Base-by-base conservation (phyloP, 2,113 vertebrate genomes). In the Albula goreensis region DNA sequence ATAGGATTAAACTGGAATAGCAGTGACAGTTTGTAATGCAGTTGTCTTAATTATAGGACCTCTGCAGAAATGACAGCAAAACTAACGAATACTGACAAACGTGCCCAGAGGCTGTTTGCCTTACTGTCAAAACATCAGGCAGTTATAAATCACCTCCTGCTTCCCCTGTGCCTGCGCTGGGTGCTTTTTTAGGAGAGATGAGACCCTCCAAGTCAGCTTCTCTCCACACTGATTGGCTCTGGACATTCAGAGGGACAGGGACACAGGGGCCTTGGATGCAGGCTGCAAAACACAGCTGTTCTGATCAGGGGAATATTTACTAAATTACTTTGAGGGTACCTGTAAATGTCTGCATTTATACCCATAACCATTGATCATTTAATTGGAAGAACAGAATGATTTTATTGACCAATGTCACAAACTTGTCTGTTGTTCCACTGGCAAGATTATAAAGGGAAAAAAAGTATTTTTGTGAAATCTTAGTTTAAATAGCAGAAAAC, bases 1-100 rank as follows among this genome's bases (percentile, higher is more conserved):
- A 93, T 79, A 90, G 89, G 78, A 83, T 94, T 89, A 93, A 94
- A 93, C 90, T 92, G 93, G 94, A 95, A 96, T 74, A 94, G 70
- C 53, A 19, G 74, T 78, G 86, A 78, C 81, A 80, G 74, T 52
- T 9, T 57, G 51, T 95, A 89, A 85, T 94, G 53, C 86, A 94
- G 93, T 93, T 93, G 91, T 94, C 94, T 95, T 95, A 96, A 96
- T 95, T 95, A 94, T 93, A 93, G 89, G 92, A 92, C 94, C 95
- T 95, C 92, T 90, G 93, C 90, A 93, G 92, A 92, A 92, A 92
- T 95, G 95, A 90, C 94, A 96, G 90, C 31, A 89, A 53, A 2
- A 87, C 89, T 90, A 92, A 95, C 90, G 89, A 90, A 94, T 91
- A 89, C 87, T 95, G 94, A 94, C 83, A 91, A 74, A 85, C 90